A percentile compares a stretch with the other conserved stretches of the same genome.
Evolutionary conservation across 2,888 invertebrate genomes (phyloP).

Genomic region (Luffia ferchaultella): DNA sequence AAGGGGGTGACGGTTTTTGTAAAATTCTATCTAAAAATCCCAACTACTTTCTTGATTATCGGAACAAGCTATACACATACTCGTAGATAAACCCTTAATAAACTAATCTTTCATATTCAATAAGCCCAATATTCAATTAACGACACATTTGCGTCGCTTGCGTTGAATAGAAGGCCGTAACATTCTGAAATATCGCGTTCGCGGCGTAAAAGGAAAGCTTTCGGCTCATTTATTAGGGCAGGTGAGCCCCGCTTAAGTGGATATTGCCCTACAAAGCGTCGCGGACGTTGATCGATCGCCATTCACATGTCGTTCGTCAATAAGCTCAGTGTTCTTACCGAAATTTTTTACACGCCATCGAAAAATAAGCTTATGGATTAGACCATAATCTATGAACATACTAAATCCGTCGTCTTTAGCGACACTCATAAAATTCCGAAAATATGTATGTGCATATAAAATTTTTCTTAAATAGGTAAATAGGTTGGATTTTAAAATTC

Average conservation of each 20-base stretch:
- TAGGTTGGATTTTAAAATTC: no score
- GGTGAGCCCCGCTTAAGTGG: conserved; percentile 34
- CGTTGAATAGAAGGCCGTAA: conserved; percentile 11
- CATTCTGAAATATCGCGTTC: conserved; percentile 6
- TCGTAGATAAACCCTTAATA: no score
- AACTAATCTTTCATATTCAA: no score
- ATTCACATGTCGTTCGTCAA: conserved; percentile 2
- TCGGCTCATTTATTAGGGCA: conserved; percentile 30
- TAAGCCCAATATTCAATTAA: neutral
- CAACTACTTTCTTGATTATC: no score
- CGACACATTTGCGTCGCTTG: neutral
- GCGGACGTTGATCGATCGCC: conserved; percentile 39
- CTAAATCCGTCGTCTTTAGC: no score
- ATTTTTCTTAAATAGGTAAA: no score
- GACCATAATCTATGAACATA: no score
- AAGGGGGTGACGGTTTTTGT: no score
- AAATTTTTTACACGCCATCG: neutral
- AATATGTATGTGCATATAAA: no score
- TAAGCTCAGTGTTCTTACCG: conserved; percentile 1
- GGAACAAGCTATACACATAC: no score
- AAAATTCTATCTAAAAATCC: no score
- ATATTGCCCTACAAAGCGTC: conserved; percentile 35
- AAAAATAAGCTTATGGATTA: neutral
- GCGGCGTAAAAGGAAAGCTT: conserved; percentile 16
- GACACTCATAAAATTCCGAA: no score